phyloP scores from a whole-genome alignment of 2,888 invertebrate genomes.

The Folsomia manolachei region DNA sequence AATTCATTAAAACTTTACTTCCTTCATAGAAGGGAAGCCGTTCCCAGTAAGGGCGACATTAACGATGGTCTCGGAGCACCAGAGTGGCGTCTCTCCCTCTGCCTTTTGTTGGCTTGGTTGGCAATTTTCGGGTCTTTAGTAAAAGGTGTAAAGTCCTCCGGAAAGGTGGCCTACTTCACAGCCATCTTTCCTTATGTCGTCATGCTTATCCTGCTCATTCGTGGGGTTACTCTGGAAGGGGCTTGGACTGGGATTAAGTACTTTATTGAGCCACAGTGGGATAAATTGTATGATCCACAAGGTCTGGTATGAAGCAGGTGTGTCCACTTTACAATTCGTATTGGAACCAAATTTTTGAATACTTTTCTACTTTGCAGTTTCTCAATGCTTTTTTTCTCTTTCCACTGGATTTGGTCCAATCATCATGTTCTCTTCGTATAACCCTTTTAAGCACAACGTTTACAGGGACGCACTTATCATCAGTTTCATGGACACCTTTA shows the following conservation, averaged over 20 bases:
- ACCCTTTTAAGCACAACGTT: constrained; percentile 67
- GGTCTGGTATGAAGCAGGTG: neutral
- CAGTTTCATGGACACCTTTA: constrained; percentile 75
- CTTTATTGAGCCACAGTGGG: constrained; percentile 66
- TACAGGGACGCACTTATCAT: constrained; percentile 79
- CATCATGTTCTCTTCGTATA: constrained; percentile 69
- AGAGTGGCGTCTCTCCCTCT: constrained; percentile 28
- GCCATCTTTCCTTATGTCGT: constrained; percentile 81
- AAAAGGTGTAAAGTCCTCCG: constrained; percentile 72
- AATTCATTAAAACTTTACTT: too few species aligned
- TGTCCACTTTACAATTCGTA: too few species aligned
- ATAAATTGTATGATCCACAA: constrained; percentile 57
- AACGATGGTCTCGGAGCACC: constrained; percentile 48
- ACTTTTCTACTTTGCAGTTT: constrained; percentile 55
- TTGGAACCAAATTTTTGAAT: too few species aligned
- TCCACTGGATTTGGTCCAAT: constrained; percentile 68
- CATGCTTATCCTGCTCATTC: constrained; percentile 68
- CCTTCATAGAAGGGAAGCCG: constrained; percentile 47
- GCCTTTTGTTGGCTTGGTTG: constrained; percentile 29
- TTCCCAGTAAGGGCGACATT: constrained; percentile 42
- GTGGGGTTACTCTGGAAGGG: constrained; percentile 59
- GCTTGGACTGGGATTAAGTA: constrained; percentile 72
- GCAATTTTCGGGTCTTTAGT: constrained; percentile 62
- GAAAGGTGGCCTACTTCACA: constrained; percentile 81
- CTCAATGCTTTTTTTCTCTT: constrained; percentile 75